Conservation (phyloP, 2,888 invertebrate species). For the Chloroclystis v-ata region DNA sequence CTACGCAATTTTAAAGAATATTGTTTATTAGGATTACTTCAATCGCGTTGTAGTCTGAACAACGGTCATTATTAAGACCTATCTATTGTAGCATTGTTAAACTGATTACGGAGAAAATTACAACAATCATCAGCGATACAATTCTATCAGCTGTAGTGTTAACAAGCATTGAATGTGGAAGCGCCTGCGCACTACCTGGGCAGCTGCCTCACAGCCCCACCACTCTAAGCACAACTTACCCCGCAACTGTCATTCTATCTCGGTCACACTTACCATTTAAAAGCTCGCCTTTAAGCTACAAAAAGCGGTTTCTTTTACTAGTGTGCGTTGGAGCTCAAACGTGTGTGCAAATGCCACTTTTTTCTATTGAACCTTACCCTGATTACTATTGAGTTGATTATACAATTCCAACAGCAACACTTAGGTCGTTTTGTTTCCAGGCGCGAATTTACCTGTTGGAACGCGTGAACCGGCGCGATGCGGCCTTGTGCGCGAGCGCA, state of each 20-base stretch:
- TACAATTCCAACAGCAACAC: constrained; percentile 49
- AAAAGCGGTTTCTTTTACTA: constrained; percentile 70
- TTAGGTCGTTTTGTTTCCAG: constrained; percentile 54
- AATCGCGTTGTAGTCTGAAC: too few species aligned
- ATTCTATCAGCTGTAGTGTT: constrained; percentile 66
- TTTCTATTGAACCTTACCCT: constrained; percentile 68
- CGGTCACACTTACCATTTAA: constrained; percentile 54
- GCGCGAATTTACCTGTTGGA: constrained; percentile 78
- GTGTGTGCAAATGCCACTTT: constrained; percentile 66
- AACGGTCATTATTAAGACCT: background rate
- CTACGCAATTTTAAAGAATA: background rate
- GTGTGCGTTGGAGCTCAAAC: constrained; percentile 45
- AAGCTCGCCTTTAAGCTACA: constrained; percentile 64
- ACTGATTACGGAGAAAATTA: constrained; percentile 8
- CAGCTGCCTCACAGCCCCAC: constrained; percentile 73
- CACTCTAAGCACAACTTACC: constrained; percentile 56
- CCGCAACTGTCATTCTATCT: constrained; percentile 62
- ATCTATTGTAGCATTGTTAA: constrained; percentile 3
- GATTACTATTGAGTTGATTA: constrained; percentile 52
- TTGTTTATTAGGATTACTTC: too few species aligned
- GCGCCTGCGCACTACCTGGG: constrained; percentile 71
- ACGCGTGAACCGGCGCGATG: constrained; percentile 77
- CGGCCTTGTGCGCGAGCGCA: constrained; percentile 80
- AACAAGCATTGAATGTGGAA: constrained; percentile 71
- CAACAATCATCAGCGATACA: constrained; percentile 52